Evolutionary conservation across 2,797 vertebrate genomes (phyloP).

Genomic region (Malurus leucopterus): DNA sequence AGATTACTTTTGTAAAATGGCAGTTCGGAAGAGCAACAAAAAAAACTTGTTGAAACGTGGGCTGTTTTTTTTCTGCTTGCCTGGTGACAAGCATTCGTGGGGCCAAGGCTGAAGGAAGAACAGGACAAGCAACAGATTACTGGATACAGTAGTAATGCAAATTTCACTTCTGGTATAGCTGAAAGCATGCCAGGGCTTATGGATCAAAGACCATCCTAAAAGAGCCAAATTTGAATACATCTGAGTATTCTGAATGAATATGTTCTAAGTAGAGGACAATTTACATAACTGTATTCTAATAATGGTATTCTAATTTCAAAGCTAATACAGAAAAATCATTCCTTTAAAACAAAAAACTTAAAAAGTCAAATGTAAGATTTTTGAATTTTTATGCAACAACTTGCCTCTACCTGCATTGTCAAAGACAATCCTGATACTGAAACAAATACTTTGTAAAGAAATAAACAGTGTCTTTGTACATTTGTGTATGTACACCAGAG

Average conservation of each 20-base stretch:
- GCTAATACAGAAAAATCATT: not conserved
- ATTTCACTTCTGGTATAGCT: not conserved
- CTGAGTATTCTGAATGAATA: not conserved
- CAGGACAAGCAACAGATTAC: not conserved
- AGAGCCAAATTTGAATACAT: not conserved
- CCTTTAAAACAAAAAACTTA: not conserved
- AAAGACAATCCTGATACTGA: not conserved
- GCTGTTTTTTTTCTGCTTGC: not conserved
- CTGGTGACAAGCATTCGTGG: not conserved
- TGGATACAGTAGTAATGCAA: not conserved
- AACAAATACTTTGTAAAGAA: not conserved
- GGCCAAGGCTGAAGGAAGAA: not conserved
- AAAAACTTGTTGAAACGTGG: not conserved
- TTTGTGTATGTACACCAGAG: not conserved
- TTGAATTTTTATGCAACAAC: not conserved
- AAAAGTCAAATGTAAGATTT: not conserved
- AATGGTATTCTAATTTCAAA: not conserved
- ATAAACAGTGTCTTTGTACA: not conserved
- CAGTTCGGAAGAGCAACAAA: not conserved
- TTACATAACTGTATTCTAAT: not conserved
- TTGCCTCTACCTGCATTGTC: not conserved
- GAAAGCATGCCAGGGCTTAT: not conserved
- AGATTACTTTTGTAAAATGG: not conserved
- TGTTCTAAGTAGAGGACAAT: not conserved
- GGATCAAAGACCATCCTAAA: not conserved